These are phyloP conservation scores for Nibea albiflora DNA, from an alignment of 2,113 vertebrate species.

Conservation along the genomic window DNA sequence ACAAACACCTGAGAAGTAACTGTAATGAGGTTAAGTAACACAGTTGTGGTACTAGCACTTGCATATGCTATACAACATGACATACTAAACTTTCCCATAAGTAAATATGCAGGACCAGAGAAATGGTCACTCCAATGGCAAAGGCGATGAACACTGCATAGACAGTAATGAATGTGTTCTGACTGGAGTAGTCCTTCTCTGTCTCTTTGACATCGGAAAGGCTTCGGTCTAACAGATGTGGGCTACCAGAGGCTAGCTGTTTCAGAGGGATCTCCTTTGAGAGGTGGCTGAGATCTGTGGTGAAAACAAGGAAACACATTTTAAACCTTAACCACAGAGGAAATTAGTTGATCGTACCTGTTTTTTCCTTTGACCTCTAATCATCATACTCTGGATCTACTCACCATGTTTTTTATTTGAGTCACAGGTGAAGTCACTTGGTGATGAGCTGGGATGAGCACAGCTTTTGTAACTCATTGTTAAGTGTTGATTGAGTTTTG, in stretches of 20 bases:
- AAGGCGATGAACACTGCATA: slow-evolving; percentile 85
- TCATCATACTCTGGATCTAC: not conserved
- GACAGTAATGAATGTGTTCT: slow-evolving; percentile 82
- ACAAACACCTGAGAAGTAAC: slow-evolving; percentile 82
- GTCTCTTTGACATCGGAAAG: slow-evolving; percentile 83
- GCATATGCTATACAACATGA: not conserved
- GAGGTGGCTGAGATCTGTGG: slow-evolving; percentile 83
- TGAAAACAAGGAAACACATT: slow-evolving; percentile 47
- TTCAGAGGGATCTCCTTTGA: slow-evolving; percentile 85
- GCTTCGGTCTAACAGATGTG: slow-evolving; percentile 83
- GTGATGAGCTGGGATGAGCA: slow-evolving; percentile 81
- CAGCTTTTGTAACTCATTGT: slow-evolving; percentile 87
- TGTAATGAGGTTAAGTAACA: not conserved
- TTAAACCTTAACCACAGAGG: too few species aligned
- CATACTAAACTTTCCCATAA: slow-evolving; percentile 87
- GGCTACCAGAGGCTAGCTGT: slow-evolving; percentile 85
- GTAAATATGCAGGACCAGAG: slow-evolving; percentile 89
- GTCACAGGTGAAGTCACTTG: slow-evolving; percentile 81
- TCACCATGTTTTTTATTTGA: slow-evolving; percentile 78
- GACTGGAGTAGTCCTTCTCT: slow-evolving; percentile 77
- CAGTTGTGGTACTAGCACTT: not conserved
- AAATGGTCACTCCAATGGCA: slow-evolving; percentile 85
- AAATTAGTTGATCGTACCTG: too few species aligned
- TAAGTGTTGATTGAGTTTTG: slow-evolving; percentile 72
- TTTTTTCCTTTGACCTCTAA: not conserved